Conservation (phyloP, 2,888 invertebrate species). For the Lysandra coridon region DNA sequence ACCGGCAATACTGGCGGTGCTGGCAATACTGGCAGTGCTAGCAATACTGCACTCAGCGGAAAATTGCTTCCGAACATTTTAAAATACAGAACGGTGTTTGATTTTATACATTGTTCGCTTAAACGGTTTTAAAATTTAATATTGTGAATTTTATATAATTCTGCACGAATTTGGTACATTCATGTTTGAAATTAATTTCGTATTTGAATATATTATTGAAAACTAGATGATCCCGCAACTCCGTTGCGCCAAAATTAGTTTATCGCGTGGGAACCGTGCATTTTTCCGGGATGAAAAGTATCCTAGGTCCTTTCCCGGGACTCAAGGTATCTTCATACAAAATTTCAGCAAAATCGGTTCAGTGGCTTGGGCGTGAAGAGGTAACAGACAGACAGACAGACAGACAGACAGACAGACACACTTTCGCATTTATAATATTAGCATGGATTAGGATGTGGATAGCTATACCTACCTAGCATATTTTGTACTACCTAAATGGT, state of each 20-base stretch:
- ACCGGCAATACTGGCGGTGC: neutral
- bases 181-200: neutral
- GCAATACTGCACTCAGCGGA: conserved; percentile 29
- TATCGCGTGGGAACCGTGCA: too few relatives aligned
- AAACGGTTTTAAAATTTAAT: conserved; percentile 19
- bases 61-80: conserved; percentile 26
- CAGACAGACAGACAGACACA: too few relatives aligned
- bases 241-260: too few relatives aligned
- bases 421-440: too few relatives aligned
- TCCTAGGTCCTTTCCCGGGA: too few relatives aligned
- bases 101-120: neutral
- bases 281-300: too few relatives aligned
- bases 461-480: too few relatives aligned
- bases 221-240: neutral
- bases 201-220: neutral
- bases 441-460: neutral
- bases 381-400: too few relatives aligned
- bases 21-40: neutral
- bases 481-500: too few relatives aligned
- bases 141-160: neutral
- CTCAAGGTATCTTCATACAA: too few relatives aligned
- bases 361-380: too few relatives aligned
- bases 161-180: neutral
- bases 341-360: too few relatives aligned
- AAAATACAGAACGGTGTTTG: conserved; percentile 23